Base-by-base conservation (phyloP, 2,888 invertebrate species). In the Hemistola chrysoprasaria region DNA sequence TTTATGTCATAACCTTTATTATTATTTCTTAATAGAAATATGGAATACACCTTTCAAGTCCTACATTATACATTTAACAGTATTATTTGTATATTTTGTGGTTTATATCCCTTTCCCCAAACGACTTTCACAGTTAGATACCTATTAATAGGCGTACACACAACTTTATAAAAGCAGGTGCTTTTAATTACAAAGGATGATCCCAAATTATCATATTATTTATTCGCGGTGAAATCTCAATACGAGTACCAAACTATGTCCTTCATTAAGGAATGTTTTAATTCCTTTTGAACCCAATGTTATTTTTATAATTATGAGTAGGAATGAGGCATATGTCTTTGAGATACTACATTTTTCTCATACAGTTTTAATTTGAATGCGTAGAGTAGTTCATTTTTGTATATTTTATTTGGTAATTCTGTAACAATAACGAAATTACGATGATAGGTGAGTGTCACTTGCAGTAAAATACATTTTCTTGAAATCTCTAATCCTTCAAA, bases 291-390 rank as follows among this genome's bases (percentile, higher is more conserved):
- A 28, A 41, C 27, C 22, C 8, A 41, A 39, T 34, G 30, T 32
- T 6, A 35, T 27, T 30, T 38, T 35, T 16, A 16, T 16, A 16
- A 35, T 38, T 36, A 36, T 38, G 37, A 38, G 38, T 43, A 26
- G 39, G 29, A 43, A 38, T 37, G 41, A 57, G 53, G 40, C 47
- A 55, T 57, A 58, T 57, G 60, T 63, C 46, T 59, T 47, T 53
- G 39, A 51, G 46, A 48, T 43, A 46, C 58, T 56, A 53, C 49
- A 62, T 61, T 66, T 64, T 65, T 67, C 59, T 65, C 56, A 48
- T 57, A 59, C 56, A 56, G 55, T 57, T 60, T 62, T 56, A 53
- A 39, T 55, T 25, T 51, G 32, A 29, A 31, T 37, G 7, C 3
- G 11, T 57, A 11, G 63, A 65, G 67, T 50, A 36, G 62, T 26